Evolutionary conservation across 1,140 invertebrate genomes (phyloP).

Genomic region (Bombus turneri): DNA sequence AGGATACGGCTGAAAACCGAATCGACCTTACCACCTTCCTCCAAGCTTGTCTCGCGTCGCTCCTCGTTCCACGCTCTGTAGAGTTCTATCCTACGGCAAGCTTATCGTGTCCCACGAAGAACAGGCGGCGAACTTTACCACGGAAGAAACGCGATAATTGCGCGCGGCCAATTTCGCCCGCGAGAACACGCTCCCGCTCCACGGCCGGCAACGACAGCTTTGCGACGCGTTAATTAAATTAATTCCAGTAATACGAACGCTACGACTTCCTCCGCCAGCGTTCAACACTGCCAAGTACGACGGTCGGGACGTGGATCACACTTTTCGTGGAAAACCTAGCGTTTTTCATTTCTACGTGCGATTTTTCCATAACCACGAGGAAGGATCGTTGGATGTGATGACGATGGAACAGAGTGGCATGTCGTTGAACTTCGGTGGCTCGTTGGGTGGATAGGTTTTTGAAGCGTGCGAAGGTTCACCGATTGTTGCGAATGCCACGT

Average conservation of each 20-base stretch:
- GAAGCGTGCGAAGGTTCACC: not conserved
- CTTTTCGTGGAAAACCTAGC: not conserved
- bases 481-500: not conserved
- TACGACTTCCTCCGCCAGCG: conserved; percentile 13
- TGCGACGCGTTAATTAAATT: conserved; percentile 45
- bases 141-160: conserved; percentile 40
- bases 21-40: conserved; percentile 7
- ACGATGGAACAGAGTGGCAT: not conserved
- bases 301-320: not conserved
- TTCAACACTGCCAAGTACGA: not conserved
- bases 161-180: conserved; percentile 22
- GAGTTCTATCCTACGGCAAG: not conserved
- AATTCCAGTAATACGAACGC: conserved; percentile 32
- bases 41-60: too few species aligned
- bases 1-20: not conserved
- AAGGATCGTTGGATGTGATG: not conserved
- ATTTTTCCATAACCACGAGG: not conserved
- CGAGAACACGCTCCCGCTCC: not conserved
- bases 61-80: not conserved
- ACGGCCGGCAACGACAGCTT: not conserved
- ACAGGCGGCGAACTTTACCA: conserved; percentile 27
- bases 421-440: not conserved
- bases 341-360: not conserved
- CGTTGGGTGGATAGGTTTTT: not conserved
- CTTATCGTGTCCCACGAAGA: conserved; percentile 18